phyloP scores from a whole-genome alignment of 2,888 invertebrate genomes.

The Neria commutata region DNA sequence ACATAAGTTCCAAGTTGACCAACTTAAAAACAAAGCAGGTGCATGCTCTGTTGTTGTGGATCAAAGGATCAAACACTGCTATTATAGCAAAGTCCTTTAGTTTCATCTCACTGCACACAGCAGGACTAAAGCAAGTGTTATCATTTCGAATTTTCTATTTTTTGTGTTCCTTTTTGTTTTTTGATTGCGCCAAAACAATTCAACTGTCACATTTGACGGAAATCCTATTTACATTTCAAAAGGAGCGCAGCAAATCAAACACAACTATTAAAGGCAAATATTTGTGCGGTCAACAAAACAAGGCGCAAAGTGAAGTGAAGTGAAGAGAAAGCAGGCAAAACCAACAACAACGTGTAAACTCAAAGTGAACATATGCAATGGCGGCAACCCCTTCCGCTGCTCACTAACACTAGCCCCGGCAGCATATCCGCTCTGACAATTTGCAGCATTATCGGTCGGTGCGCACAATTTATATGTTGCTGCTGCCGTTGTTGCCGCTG shows the following conservation, averaged over 20 bases:
- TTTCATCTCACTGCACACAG: no score
- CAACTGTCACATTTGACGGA: constrained; percentile 45
- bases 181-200: constrained; percentile 36
- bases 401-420: constrained; percentile 45
- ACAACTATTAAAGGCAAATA: constrained; percentile 58
- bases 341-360: constrained; percentile 32
- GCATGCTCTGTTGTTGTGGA: no score
- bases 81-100: no score
- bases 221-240: constrained; percentile 56
- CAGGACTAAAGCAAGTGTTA: constrained; percentile 48
- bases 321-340: constrained; percentile 14
- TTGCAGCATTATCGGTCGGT: constrained; percentile 57
- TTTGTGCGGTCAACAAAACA: constrained; percentile 46
- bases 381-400: constrained; percentile 16
- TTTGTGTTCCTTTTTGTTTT: no score
- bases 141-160: constrained; percentile 51
- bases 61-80: no score
- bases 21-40: no score
- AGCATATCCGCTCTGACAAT: constrained; percentile 57
- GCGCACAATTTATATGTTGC: constrained; percentile 45
- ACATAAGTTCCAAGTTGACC: no score
- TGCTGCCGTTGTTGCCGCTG: constrained; percentile 14
- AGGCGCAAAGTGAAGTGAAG: constrained; percentile 27
- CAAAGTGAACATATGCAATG: constrained; percentile 56
- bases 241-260: constrained; percentile 33